Conservation (phyloP, 2,797 vertebrate species). For the Molossus molossus region DNA sequence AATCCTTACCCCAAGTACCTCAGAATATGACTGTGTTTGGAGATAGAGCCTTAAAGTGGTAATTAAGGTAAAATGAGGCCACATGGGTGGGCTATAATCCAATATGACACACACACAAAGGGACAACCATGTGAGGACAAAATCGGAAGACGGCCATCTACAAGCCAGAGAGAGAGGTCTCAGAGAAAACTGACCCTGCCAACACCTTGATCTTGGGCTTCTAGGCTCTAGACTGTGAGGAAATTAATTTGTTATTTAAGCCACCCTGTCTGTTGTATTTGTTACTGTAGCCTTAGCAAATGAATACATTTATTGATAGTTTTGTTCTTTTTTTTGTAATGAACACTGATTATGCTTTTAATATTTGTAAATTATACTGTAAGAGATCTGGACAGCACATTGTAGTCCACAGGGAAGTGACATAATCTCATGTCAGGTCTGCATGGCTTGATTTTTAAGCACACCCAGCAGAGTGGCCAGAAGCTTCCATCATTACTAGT, state of each 20-base stretch:
- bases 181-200: background rate
- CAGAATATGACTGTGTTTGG: conserved; percentile 1
- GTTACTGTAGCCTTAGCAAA: background rate
- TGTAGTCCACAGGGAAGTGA: background rate
- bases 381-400: background rate
- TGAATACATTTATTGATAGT: background rate
- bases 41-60: background rate
- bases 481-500: background rate
- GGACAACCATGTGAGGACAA: background rate
- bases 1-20: background rate
- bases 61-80: conserved; percentile 13
- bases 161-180: background rate
- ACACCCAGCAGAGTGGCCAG: background rate
- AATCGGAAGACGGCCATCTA: background rate
- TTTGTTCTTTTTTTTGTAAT: background rate
- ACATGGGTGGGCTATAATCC: background rate
- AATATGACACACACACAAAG: background rate
- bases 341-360: background rate
- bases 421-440: background rate
- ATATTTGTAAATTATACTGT: background rate
- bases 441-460: background rate
- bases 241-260: background rate
- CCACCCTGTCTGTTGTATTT: background rate
- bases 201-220: background rate
- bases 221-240: background rate